Evolutionary conservation across 2,888 invertebrate genomes (phyloP), one percentile per base, ranked within the genome.

Genomic region (Rotaria macrura): DNA sequence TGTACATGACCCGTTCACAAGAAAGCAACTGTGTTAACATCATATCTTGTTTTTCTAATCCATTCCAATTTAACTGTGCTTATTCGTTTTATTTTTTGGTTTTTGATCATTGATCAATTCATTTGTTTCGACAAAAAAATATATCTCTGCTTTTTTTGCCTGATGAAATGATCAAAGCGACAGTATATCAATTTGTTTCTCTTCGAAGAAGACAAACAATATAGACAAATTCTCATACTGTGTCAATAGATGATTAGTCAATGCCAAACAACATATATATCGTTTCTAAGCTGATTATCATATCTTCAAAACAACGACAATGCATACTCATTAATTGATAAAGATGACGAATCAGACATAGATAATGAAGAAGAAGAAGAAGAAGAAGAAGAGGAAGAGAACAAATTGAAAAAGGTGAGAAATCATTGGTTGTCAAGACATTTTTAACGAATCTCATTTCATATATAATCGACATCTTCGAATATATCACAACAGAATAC

Each of bases 201-300:
- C 17, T 65, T 65, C 12, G 17, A 23, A 23, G 17, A 54, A 23
- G 5, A 20, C 25, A 54, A 17, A 65, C n/a, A 34, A 29, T 12
- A 65, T 65, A 65, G 65, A 65, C 65, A 65, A 65, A 29, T 65
- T 65, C 65, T 65, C 65, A 65, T 65, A 17, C 29, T 17, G n/a
- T 34, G 65, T 65, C 29, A 65, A 65, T 29, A 29, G 12, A 65
- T 65, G 29, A 65, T 29, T 29, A 54, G 54, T 54, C 54, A 54
- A 54, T 54, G 54, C 17, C 23, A 54, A 52, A 9, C 47, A 47
- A 47, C 5, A 17, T 52, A 52, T 52, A 52, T 52, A 65, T 65
- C 65, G 65, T 65, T 65, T 65, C 65, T 65, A 65, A 65, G 65
- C 65, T 65, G 65, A 65, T 65, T 65, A n/a, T 52, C 49, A 34